Base-by-base conservation (phyloP, 2,797 vertebrate species). In the Sciurus vulgaris region DNA sequence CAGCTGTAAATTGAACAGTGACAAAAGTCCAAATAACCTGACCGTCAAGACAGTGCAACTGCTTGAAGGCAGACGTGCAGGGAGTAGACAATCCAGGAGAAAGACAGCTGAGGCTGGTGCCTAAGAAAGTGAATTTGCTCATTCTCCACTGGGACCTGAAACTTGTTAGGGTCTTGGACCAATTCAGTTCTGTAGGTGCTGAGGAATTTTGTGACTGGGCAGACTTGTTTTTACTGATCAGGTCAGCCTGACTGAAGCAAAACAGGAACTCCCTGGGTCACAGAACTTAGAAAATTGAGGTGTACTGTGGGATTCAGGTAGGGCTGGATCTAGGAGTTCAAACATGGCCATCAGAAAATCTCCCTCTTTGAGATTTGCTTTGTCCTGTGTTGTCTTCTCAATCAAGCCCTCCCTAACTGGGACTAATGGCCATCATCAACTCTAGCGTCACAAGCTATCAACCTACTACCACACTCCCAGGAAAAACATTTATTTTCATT, bases 1-100 rank as follows among this genome's bases (percentile, higher is more conserved):
- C 44, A 33, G 59, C 76, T 95, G 22, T 89, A 89, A 92, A 95
- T 82, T 92, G 61, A 92, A 77, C 9, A 49, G 74, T 96, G 79
- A 85, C 38, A 74, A 72, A 92, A 63, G 41, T 89, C 73, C 61
- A 94, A 86, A 89, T 82, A 95, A 86, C 79, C 79, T 89, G 70
- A 86, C 38, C 95, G 85, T 92, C 35, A 91, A 93, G 56, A 85
- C 78, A 91, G 5, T 91, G 79, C 56, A 87, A 79, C 47, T 47
- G 35, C 61, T 79, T 44, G 49, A 79, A 77, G 77, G 30, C 65
- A 83, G 56, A 81, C 2, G 2, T 85, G 72, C n/a, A 38, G 35
- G 28, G 84, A 85, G n/a, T 54, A 85, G 84, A 63, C 73, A 88
- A 47, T 35, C 30, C 59, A 51, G 24, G 70, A 79, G 77, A 7